Evolutionary conservation across 2,888 invertebrate species (phyloP), one percentile per base, ranked within the genome.

Genomic region (Drosophila maculinotata): DNA sequence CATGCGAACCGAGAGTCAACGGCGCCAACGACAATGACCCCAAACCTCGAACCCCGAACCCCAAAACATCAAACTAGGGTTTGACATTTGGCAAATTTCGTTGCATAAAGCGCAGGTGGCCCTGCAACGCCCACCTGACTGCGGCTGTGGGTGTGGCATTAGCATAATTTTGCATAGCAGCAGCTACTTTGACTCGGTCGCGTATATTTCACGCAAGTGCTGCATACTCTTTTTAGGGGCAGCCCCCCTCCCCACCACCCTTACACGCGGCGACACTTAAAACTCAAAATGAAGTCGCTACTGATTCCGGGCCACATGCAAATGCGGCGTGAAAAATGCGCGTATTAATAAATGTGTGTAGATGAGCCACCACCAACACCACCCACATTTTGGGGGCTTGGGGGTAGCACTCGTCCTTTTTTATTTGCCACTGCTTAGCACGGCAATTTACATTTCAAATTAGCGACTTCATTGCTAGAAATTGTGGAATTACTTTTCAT

Each of bases 381-480:
- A 28, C 9, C 30, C 30, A 28, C 15, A n/a, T n/a, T n/a, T n/a
- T n/a, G n/a, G n/a, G n/a, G n/a, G n/a, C n/a, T n/a, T n/a, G n/a
- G n/a, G n/a, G n/a, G n/a, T n/a, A n/a, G n/a, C 47, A 35, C 35
- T 62, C 31, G 39, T 28, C 33, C 63, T 33, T 15, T 59, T 63
- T 76, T 62, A 69, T 82, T 70, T 68, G 56, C 58, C 25, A 62
- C 68, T 68, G 69, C 84, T 79, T 81, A 85, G 83, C 68, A 49
- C 41, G 54, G 64, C 76, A 72, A 87, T 84, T 84, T 87, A 84
- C 88, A 84, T 84, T 84, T 84, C 88, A 84, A 84, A 84, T 84
- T 86, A 86, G 88, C 83, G 72, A 84, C 80, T 84, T 86, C 86
- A 87, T 85, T 81, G 85, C 82, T 72, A 59, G 81, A 81, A 85